Evolutionary conservation across 2,888 invertebrate genomes (phyloP).

Genomic region (Agonopterix arenella): DNA sequence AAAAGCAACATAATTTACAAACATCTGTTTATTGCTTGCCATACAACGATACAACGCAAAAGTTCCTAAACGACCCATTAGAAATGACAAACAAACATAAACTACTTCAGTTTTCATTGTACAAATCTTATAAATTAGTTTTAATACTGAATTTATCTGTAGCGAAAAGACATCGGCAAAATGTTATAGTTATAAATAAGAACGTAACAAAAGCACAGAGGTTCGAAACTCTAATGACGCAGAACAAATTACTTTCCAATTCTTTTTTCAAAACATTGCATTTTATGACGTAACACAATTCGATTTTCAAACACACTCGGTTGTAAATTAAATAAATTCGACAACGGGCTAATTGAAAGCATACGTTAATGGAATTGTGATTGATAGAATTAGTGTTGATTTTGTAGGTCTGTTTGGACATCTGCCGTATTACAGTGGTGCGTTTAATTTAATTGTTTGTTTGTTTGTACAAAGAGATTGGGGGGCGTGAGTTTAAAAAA

Average conservation of each 20-base stretch:
- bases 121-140: conserved; percentile 4
- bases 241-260: conserved; percentile 11
- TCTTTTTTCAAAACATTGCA: background rate
- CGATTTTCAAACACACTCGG: background rate
- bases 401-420: conserved; percentile 45
- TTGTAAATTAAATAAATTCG: background rate
- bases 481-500: conserved; percentile 6
- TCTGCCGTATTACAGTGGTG: conserved; percentile 32
- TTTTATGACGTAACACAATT: background rate
- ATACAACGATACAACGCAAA: conserved; percentile 3
- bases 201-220: conserved; percentile 6
- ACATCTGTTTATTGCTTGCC: conserved; percentile 6
- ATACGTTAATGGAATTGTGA: conserved; percentile 33
- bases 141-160: background rate
- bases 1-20: background rate
- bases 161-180: background rate
- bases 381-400: conserved; percentile 38
- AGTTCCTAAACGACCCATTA: conserved; percentile 11
- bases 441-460: conserved; percentile 34
- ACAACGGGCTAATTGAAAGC: conserved; percentile 31
- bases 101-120: conserved; percentile 6
- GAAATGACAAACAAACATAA: conserved; percentile 7
- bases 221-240: conserved; percentile 6
- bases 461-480: conserved; percentile 27
- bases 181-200: conserved; percentile 4